Evolutionary conservation across 1,140 invertebrate species (phyloP).

Genomic region (Tenebrio molitor): DNA sequence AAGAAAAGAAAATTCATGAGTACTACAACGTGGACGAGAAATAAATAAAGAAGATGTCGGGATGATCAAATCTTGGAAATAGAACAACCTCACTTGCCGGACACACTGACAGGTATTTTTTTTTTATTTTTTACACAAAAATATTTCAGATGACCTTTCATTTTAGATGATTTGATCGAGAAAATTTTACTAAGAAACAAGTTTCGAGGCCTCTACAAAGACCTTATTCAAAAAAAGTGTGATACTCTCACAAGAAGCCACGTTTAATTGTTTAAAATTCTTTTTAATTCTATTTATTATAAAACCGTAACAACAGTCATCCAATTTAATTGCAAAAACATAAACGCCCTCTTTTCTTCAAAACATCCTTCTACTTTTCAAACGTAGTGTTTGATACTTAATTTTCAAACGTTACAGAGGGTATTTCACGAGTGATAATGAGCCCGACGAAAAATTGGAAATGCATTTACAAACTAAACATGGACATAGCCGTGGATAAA

Average conservation of each 20-base stretch:
- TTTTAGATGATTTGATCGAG: conserved; percentile 24
- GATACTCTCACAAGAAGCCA: background rate
- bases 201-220: background rate
- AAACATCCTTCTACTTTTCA: no score
- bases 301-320: no score
- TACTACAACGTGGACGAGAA: background rate
- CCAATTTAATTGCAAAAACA: no score
- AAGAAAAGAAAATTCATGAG: background rate
- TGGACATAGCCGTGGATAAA: no score
- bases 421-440: no score
- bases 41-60: background rate
- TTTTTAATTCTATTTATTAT: no score
- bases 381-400: no score
- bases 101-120: background rate
- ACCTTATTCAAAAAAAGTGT: background rate
- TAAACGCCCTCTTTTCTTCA: no score
- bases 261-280: no score
- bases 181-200: conserved; percentile 33
- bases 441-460: no score
- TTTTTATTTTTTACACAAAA: background rate
- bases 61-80: background rate
- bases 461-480: no score
- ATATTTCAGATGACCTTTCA: background rate
- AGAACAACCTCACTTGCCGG: conserved; percentile 1
- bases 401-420: no score